Conservation (phyloP, 1,140 invertebrate genomes). For the Magallana gigas region DNA sequence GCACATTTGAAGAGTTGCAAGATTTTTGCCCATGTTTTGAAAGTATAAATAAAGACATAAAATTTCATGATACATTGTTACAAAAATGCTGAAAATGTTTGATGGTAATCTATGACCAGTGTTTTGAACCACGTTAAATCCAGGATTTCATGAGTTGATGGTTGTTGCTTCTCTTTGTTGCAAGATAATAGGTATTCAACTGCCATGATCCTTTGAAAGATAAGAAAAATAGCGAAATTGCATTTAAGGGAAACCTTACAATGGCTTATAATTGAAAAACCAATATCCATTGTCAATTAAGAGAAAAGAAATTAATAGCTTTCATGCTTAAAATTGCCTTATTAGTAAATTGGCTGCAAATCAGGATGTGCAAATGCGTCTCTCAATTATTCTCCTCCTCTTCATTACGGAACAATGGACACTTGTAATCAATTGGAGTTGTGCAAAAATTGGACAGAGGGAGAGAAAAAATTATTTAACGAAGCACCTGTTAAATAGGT, state of each 20-base stretch:
- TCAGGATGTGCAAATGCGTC: neutral
- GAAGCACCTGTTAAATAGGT: conserved; percentile 36
- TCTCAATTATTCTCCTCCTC: neutral
- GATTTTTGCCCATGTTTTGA: too few species aligned
- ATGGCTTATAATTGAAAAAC: neutral
- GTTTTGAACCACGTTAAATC: too few species aligned
- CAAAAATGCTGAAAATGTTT: too few species aligned
- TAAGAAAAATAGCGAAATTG: too few species aligned
- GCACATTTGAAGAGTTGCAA: too few species aligned
- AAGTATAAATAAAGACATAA: too few species aligned
- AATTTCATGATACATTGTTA: too few species aligned
- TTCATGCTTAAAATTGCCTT: conserved; percentile 10
- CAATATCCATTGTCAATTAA: conserved; percentile 5
- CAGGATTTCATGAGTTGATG: too few species aligned
- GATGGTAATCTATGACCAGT: too few species aligned
- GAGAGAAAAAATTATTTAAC: neutral
- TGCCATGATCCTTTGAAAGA: too few species aligned
- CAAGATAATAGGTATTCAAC: too few species aligned
- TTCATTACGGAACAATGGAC: neutral
- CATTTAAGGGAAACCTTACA: neutral
- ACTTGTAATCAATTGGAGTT: neutral
- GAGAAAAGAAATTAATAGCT: neutral
- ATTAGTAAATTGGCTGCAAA: neutral
- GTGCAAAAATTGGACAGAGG: neutral
- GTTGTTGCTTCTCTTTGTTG: too few species aligned